These are phyloP conservation scores for Coenobita brevimanus DNA, from an alignment of 1,140 invertebrate genomes.

Conservation along the genomic window DNA sequence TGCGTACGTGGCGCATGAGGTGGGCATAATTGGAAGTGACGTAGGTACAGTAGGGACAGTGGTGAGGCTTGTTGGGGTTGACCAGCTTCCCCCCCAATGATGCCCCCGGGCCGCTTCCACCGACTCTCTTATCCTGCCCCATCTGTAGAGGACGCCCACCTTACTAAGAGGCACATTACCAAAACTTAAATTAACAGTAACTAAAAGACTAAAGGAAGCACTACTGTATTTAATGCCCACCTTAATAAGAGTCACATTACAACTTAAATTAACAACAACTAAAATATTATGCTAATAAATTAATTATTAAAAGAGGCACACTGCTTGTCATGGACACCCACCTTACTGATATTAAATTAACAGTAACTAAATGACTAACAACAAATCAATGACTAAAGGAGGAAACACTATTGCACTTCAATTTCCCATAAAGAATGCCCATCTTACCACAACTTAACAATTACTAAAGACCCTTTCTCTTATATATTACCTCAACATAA, in stretches of 20 bases:
- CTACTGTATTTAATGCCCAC: slow-evolving; percentile 46
- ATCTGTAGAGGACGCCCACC: slow-evolving; percentile 53
- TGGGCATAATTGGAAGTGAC: slow-evolving; percentile 53
- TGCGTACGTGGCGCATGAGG: slow-evolving; percentile 50
- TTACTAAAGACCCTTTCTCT: too few relatives aligned
- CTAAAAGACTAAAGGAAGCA: not conserved
- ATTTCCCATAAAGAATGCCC: too few relatives aligned
- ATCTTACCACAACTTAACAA: too few relatives aligned
- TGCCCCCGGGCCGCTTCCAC: not conserved
- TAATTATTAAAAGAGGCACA: too few relatives aligned
- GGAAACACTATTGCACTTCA: too few relatives aligned
- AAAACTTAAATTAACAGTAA: not conserved
- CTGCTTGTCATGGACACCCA: too few relatives aligned
- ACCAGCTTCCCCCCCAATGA: slow-evolving; percentile 11
- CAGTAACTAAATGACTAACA: too few relatives aligned
- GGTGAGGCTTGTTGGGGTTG: slow-evolving; percentile 35
- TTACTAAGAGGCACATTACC: slow-evolving; percentile 8
- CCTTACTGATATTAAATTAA: too few relatives aligned
- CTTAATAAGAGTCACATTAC: slow-evolving; percentile 11
- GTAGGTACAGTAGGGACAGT: slow-evolving; percentile 49
- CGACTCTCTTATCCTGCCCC: slow-evolving; percentile 26
- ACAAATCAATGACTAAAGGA: too few relatives aligned
- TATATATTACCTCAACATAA: too few relatives aligned
- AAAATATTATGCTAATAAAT: too few relatives aligned
- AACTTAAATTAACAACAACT: not conserved